Conservation (phyloP, 2,113 vertebrate species). For the Prunella fulvescens region DNA sequence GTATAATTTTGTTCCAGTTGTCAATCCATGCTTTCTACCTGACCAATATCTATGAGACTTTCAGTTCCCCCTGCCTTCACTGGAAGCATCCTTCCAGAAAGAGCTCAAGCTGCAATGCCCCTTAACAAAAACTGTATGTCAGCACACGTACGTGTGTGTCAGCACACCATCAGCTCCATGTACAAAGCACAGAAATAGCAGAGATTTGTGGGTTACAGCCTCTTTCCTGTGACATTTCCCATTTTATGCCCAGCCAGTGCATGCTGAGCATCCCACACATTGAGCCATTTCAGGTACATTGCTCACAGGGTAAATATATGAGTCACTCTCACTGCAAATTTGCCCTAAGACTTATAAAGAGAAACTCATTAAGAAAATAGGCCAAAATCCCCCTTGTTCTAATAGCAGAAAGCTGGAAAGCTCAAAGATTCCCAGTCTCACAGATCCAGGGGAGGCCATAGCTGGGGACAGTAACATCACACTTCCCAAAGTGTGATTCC, state of each 20-base stretch:
- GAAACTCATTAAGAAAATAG: background rate
- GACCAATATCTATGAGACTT: background rate
- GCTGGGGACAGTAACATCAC: background rate
- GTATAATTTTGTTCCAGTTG: background rate
- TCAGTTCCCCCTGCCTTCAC: background rate
- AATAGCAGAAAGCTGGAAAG: background rate
- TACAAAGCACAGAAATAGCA: background rate
- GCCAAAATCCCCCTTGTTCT: background rate
- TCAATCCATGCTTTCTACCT: background rate
- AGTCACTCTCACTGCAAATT: background rate
- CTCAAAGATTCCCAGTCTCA: background rate
- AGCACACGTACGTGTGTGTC: background rate
- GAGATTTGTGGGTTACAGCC: background rate
- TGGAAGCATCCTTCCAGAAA: background rate
- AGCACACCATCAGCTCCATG: background rate
- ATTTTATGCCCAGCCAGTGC: background rate
- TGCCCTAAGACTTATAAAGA: background rate
- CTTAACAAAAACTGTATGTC: background rate
- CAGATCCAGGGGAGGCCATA: background rate
- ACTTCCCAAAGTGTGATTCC: background rate
- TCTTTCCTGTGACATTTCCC: background rate
- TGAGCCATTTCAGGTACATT: background rate
- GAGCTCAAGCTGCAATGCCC: background rate
- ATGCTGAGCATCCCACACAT: background rate
- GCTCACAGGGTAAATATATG: background rate